phyloP scores from a whole-genome alignment of 2,888 invertebrate species.

The Agrochola circellaris region DNA sequence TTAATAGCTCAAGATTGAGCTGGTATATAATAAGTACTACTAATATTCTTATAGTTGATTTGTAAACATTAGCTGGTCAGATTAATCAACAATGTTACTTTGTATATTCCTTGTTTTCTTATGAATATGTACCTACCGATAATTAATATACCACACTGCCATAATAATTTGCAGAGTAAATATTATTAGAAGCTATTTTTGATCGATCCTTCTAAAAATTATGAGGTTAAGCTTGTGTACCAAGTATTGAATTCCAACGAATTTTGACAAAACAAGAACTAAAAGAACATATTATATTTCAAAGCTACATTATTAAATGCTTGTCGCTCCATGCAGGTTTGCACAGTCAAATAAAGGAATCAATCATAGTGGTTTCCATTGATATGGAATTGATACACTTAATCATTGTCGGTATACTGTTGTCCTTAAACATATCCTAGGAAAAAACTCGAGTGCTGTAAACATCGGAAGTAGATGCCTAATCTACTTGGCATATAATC shows the following conservation, averaged over 20 bases:
- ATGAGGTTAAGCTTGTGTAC: background rate
- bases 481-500: background rate
- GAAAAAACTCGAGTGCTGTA: background rate
- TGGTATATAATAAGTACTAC: too few species aligned
- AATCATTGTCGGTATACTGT: background rate
- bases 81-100: background rate
- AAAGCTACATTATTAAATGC: background rate
- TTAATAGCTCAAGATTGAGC: background rate
- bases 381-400: background rate
- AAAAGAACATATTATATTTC: background rate
- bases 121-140: background rate
- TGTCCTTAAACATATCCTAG: background rate
- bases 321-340: background rate
- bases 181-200: background rate
- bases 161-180: background rate
- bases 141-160: background rate
- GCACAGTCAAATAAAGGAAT: background rate
- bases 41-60: background rate
- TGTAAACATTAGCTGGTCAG: background rate
- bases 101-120: background rate
- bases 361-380: background rate
- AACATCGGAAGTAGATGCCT: background rate
- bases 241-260: background rate
- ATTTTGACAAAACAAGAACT: background rate
- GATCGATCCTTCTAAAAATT: conserved; percentile 15